These are phyloP conservation scores for Pseudopleuronectes americanus DNA, from an alignment of 2,797 vertebrate species.

Conservation along the genomic window DNA sequence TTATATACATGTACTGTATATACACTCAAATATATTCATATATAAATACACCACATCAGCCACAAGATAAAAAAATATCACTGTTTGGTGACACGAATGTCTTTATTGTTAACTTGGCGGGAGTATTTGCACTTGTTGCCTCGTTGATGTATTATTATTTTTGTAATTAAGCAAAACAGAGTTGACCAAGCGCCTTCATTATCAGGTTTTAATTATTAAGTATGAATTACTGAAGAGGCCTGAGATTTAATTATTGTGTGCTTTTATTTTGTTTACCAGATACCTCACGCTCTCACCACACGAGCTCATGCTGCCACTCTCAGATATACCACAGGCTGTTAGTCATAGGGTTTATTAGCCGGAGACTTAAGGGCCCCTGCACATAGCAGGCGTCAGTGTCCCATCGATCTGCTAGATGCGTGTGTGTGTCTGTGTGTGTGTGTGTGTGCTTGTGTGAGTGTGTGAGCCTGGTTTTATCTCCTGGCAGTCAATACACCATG, in stretches of 20 bases:
- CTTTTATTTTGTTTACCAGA: neutral
- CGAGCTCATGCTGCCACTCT: conserved; percentile 1
- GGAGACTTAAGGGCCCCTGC: conserved; percentile 90
- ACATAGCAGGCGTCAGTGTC: conserved; percentile 93
- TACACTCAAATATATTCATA: too few species aligned
- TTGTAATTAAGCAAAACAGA: too few species aligned
- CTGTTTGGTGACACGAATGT: neutral
- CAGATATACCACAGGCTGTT: conserved; percentile 50
- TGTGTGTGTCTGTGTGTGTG: conserved; percentile 38
- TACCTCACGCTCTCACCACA: neutral
- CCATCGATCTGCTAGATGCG: conserved; percentile 92
- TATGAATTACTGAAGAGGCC: too few species aligned
- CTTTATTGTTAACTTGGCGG: neutral
- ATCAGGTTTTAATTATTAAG: too few species aligned
- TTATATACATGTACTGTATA: too few species aligned
- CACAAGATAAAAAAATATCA: neutral
- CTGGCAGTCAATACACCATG: conserved; percentile 94
- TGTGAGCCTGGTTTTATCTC: conserved; percentile 88
- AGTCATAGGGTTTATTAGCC: conserved; percentile 73
- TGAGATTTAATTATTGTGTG: neutral
- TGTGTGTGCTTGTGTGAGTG: conserved; percentile 10
- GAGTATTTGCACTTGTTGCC: too few species aligned
- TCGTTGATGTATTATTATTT: too few species aligned
- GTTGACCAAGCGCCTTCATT: too few species aligned
- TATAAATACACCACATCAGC: too few species aligned